Evolutionary conservation across 2,888 invertebrate genomes (phyloP).

Genomic region (Meganola albula): DNA sequence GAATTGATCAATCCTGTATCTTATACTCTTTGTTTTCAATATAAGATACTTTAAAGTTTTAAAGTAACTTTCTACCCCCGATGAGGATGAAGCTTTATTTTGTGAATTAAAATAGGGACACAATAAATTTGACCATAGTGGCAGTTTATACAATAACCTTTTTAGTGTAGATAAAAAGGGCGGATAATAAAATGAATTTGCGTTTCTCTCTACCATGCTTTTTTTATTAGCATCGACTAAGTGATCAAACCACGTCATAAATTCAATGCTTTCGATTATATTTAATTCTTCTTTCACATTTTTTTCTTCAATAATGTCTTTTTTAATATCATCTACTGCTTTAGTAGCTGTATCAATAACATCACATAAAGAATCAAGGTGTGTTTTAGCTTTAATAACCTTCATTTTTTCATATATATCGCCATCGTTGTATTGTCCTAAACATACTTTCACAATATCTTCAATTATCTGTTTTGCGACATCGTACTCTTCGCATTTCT

Average conservation of each 20-base stretch:
- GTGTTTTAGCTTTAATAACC: neutral
- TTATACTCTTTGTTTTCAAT: slow-evolving; percentile 2
- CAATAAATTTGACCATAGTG: too few species aligned
- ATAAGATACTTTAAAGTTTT: slow-evolving; percentile 3
- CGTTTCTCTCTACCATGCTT: neutral
- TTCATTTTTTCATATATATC: neutral
- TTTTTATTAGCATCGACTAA: neutral
- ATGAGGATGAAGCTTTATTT: slow-evolving; percentile 7
- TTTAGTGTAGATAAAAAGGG: slow-evolving; percentile 1
- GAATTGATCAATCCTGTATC: slow-evolving; percentile 1
- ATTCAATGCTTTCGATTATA: slow-evolving; percentile 1
- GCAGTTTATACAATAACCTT: slow-evolving; percentile 1
- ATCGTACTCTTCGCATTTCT: slow-evolving; percentile 2
- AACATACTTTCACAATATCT: slow-evolving; percentile 4
- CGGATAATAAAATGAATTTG: slow-evolving; percentile 4
- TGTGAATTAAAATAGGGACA: slow-evolving; percentile 1
- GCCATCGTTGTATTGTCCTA: slow-evolving; percentile 1
- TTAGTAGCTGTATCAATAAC: neutral
- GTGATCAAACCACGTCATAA: slow-evolving; percentile 1
- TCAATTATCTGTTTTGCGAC: slow-evolving; percentile 4
- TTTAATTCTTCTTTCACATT: neutral
- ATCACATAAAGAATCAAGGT: neutral
- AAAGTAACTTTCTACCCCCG: slow-evolving; percentile 4
- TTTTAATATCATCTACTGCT: neutral
- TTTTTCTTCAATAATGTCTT: neutral